A percentile compares a stretch with the other conserved stretches of the same genome.
These are phyloP conservation scores for Mesoclemmys tuberculata DNA, from an alignment of 2,113 vertebrate genomes.

Conservation along the genomic window DNA sequence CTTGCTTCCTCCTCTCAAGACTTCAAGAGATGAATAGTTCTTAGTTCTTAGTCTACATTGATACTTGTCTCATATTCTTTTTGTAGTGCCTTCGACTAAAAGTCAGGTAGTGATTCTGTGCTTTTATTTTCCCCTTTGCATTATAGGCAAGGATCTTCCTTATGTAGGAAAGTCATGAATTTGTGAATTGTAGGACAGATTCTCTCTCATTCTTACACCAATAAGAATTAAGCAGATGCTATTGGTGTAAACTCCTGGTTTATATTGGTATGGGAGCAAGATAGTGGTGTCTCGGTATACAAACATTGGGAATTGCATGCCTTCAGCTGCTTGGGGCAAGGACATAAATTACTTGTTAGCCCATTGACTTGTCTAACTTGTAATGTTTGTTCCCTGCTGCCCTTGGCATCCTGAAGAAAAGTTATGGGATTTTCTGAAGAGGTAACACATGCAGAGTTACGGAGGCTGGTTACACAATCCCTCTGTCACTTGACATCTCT, in stretches of 20 bases:
- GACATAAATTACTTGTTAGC: rapidly evolving
- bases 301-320: neutral
- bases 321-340: rapidly evolving
- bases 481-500: rapidly evolving
- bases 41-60: neutral
- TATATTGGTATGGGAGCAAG: rapidly evolving
- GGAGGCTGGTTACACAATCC: rapidly evolving
- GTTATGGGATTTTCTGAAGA: rapidly evolving
- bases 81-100: neutral
- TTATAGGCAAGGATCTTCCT: neutral
- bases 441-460: neutral
- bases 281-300: rapidly evolving
- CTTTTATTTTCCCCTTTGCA: neutral
- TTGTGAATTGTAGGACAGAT: rapidly evolving
- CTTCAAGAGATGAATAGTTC: neutral
- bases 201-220: rapidly evolving
- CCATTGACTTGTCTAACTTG: rapidly evolving
- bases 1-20: neutral
- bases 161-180: neutral
- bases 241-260: rapidly evolving
- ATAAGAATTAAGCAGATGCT: rapidly evolving
- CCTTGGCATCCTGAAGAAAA: rapidly evolving
- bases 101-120: neutral
- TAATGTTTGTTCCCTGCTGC: neutral
- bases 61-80: neutral